These are phyloP conservation scores for Melanostoma mellinum DNA, from an alignment of 2,888 invertebrate species.

Conservation along the genomic window DNA sequence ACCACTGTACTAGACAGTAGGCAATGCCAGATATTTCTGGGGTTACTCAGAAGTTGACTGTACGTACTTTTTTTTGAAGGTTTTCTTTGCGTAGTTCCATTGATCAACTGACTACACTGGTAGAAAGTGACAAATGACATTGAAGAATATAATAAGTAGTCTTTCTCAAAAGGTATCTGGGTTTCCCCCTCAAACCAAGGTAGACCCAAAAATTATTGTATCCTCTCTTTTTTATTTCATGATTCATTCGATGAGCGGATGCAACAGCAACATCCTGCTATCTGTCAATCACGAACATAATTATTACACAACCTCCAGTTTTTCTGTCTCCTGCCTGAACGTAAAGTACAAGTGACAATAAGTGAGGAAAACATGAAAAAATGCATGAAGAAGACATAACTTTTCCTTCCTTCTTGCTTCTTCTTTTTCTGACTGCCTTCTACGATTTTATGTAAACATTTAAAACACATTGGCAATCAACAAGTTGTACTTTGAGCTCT, in stretches of 20 bases:
- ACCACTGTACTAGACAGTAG: too few species aligned
- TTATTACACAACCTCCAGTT: conserved; percentile 67
- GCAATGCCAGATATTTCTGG: too few species aligned
- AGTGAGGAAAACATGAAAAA: conserved; percentile 10
- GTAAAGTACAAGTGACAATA: background rate
- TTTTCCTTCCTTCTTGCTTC: conserved; percentile 7
- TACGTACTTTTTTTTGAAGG: too few species aligned
- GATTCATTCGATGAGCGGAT: conserved; percentile 53
- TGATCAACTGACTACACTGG: too few species aligned
- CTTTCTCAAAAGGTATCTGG: too few species aligned
- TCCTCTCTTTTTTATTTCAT: conserved; percentile 24
- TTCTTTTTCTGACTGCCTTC: conserved; percentile 2
- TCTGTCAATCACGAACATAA: conserved; percentile 44
- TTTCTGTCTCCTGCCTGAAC: background rate
- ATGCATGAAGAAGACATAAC: conserved; percentile 14
- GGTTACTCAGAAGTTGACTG: too few species aligned
- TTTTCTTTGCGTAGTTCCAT: too few species aligned
- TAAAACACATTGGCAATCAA: conserved; percentile 5
- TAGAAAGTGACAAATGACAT: too few species aligned
- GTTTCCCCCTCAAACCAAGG: too few species aligned
- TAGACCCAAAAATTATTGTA: background rate
- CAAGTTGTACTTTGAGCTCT: conserved; percentile 6
- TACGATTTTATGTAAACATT: background rate
- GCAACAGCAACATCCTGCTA: conserved; percentile 52
- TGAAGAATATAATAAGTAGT: too few species aligned